These are phyloP conservation scores for Glyphotaelius pellucidus DNA, from an alignment of 2,888 invertebrate genomes.

Conservation along the genomic window DNA sequence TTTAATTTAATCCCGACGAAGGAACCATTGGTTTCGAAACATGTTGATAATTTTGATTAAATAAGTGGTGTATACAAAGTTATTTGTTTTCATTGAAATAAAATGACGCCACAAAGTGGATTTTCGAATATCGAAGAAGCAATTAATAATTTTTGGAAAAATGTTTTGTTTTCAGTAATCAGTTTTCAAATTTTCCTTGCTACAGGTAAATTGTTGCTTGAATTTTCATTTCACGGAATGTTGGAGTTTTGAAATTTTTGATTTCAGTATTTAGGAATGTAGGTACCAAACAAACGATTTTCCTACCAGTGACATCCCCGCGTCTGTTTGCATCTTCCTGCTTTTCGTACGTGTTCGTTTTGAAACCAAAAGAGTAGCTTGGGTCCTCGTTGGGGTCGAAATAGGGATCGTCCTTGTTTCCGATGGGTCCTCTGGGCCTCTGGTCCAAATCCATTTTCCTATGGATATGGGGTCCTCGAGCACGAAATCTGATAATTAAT, in stretches of 20 bases:
- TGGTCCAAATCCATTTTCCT: conserved; percentile 85
- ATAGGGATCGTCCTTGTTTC: conserved; percentile 84
- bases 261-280: not conserved
- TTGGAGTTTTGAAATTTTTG: not conserved
- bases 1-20: too few relatives aligned
- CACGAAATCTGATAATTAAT: conserved; percentile 78
- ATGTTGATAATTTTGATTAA: too few relatives aligned
- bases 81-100: too few relatives aligned
- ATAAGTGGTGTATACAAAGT: too few relatives aligned
- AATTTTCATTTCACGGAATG: not conserved
- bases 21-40: too few relatives aligned
- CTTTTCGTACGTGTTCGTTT: conserved; percentile 82
- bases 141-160: too few relatives aligned
- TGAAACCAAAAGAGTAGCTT: conserved; percentile 83
- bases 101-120: too few relatives aligned
- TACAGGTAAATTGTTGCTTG: not conserved
- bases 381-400: conserved; percentile 88
- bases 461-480: conserved; percentile 85
- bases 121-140: too few relatives aligned
- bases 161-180: too few relatives aligned
- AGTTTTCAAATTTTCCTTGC: not conserved
- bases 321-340: conserved; percentile 81
- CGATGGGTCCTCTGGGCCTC: conserved; percentile 80
- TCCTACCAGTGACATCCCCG: conserved; percentile 79
- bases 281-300: not conserved